These are phyloP conservation scores for Trachelipus rathkii DNA, from an alignment of 1,140 invertebrate species.

Conservation along the genomic window DNA sequence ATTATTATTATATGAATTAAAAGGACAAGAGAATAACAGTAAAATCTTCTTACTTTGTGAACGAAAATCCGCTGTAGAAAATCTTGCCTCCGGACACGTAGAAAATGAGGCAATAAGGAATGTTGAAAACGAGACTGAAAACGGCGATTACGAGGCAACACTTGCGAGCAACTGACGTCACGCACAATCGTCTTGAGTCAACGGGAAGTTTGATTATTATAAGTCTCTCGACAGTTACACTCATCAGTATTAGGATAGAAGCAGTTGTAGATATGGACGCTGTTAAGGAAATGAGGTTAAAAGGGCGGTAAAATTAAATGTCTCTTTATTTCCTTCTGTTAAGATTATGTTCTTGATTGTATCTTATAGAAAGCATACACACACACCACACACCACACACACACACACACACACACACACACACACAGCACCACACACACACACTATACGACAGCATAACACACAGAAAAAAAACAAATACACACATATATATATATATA, in stretches of 20 bases:
- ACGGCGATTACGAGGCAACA: slow-evolving; percentile 17
- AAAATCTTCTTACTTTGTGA: background rate
- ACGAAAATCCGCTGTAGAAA: slow-evolving; percentile 10
- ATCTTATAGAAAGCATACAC: no score
- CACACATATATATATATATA: no score
- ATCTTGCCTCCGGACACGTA: slow-evolving; percentile 8
- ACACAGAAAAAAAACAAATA: no score
- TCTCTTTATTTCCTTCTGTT: no score
- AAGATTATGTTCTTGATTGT: no score
- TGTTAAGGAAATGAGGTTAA: background rate
- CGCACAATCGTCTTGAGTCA: slow-evolving; percentile 16
- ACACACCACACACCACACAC: no score
- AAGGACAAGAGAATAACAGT: no score
- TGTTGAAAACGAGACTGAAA: slow-evolving; percentile 33
- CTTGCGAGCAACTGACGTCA: slow-evolving; percentile 12
- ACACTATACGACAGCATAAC: no score
- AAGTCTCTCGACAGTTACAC: slow-evolving; percentile 29
- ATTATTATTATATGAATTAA: no score
- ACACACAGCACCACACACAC: no score
- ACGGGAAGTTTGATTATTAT: slow-evolving; percentile 25
- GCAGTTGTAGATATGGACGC: slow-evolving; percentile 27
- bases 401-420: no score
- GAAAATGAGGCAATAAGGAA: slow-evolving; percentile 29
- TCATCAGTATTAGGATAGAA: slow-evolving; percentile 32
- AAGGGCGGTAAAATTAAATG: no score